Evolutionary conservation across 64 coral and sea anemone genomes (phyloP).

Genomic region (Dendrophyllia cribrosa): DNA sequence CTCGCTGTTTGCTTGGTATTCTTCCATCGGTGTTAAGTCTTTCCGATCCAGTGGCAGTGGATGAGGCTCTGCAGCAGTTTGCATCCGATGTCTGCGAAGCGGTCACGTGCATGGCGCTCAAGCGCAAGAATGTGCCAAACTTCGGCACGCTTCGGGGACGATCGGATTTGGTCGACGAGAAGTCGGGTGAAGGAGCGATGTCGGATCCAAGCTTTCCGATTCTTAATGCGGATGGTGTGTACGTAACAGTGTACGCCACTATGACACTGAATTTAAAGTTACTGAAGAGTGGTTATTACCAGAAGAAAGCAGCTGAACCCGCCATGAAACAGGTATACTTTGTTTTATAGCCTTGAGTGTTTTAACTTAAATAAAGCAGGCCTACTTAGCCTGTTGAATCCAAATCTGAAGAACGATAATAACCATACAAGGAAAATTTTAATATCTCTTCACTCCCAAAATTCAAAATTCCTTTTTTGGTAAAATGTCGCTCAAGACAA

Average conservation of each 20-base stretch:
- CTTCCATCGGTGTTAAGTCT: slow-evolving; percentile 93
- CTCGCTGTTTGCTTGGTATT: slow-evolving; percentile 96
- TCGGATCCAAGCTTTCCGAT: slow-evolving; percentile 94
- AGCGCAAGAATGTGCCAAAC: slow-evolving; percentile 97
- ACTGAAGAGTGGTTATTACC: slow-evolving; percentile 81
- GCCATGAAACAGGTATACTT: slow-evolving; percentile 82
- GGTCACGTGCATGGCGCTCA: slow-evolving; percentile 96
- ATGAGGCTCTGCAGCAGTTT: slow-evolving; percentile 97
- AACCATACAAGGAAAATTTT: too few species aligned
- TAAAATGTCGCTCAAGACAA: too few species aligned
- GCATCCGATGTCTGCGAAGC: slow-evolving; percentile 98
- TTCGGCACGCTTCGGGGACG: slow-evolving; percentile 98
- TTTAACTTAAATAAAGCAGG: too few species aligned
- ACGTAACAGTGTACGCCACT: slow-evolving; percentile 92
- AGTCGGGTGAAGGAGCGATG: slow-evolving; percentile 93
- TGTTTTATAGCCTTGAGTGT: too few species aligned
- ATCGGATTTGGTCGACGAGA: slow-evolving; percentile 97
- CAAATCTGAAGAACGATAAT: too few species aligned
- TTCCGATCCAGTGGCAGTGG: slow-evolving; percentile 75
- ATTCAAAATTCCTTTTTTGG: too few species aligned
- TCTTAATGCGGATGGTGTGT: slow-evolving; percentile 98
- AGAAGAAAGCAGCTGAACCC: slow-evolving; percentile 67
- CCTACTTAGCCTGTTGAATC: too few species aligned
- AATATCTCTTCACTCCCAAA: too few species aligned
- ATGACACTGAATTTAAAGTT: slow-evolving; percentile 85